A percentile compares a stretch with the other conserved stretches of the same genome.
Conservation (phyloP, 1,140 invertebrate genomes). For the Formica selysi region DNA sequence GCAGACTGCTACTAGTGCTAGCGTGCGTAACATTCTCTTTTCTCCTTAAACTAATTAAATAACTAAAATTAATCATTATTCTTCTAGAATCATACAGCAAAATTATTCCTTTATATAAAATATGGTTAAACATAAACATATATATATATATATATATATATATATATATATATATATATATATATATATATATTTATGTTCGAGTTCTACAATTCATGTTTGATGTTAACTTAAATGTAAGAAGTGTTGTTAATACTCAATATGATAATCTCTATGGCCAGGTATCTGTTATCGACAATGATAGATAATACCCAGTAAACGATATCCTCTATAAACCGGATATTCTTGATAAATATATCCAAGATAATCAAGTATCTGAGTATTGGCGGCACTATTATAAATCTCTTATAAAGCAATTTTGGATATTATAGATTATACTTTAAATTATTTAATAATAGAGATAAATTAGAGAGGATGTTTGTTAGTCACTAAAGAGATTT, state of each 20-base stretch:
- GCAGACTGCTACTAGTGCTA: slow-evolving; percentile 71
- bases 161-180: too few species aligned
- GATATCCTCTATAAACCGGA: too few species aligned
- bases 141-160: too few species aligned
- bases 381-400: neutral
- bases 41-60: slow-evolving; percentile 55
- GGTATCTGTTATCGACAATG: too few species aligned
- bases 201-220: neutral
- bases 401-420: neutral
- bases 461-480: neutral
- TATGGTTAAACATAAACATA: neutral
- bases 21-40: slow-evolving; percentile 77
- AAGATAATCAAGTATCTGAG: too few species aligned
- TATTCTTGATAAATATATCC: too few species aligned
- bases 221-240: slow-evolving; percentile 17
- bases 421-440: neutral
- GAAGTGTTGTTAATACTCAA: slow-evolving; percentile 1
- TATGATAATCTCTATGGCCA: too few species aligned
- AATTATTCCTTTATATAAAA: neutral
- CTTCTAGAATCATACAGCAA: neutral
- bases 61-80: neutral
- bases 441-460: too few species aligned
- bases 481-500: neutral
- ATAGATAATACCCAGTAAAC: too few species aligned
- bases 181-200: too few species aligned